Evolutionary conservation across 1,140 invertebrate genomes (phyloP), one percentile per base, ranked within the genome.

Genomic region (Contarinia nasturtii): DNA sequence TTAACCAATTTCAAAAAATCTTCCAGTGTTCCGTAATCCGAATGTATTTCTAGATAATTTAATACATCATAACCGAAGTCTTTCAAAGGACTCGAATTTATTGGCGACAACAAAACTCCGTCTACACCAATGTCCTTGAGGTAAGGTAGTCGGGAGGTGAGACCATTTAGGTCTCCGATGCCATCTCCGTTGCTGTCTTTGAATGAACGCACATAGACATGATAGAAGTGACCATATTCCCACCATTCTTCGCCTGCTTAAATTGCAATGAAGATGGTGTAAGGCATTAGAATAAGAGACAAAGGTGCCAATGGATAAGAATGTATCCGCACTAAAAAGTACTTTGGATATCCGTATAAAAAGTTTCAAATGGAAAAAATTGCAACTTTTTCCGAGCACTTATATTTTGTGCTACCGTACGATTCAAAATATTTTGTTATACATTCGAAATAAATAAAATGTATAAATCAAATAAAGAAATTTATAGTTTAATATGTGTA

Each of bases 161-260:
- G 68, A 51, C 60, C 61, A 47, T 61, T 41, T 7, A 87, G 53
- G 63, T 88, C 83, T 1, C 84, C 82, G 34, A 80, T 65, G 2
- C 85, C 84, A 64, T 84, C 77, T 5, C 71, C 72, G 57, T 84
- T 63, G 22, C 70, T 72, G 57, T 88, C 84, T 54, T 68, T 72
- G 57, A 86, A 85, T 33, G 81, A 85, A 37, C 78, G 65, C 0
- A 80, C 77, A 55, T 85, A 84, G 40, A 86, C 75, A 61, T 86
- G 80, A 59, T 88, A 87, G 50, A 86, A 73, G 15, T 58, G 66
- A 0, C 73, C 72, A n/a, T 72, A 73, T 51, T 79, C 70, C 76
- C 80, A 88, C 83, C 84, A 88, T 50, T 81, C 70, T 2, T 15
- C 10, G 7, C 15, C 15, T 18, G 7, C 38, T 41, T 41, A n/a